Conservation (phyloP, 2,888 invertebrate species). For the Lasiommata megera region DNA sequence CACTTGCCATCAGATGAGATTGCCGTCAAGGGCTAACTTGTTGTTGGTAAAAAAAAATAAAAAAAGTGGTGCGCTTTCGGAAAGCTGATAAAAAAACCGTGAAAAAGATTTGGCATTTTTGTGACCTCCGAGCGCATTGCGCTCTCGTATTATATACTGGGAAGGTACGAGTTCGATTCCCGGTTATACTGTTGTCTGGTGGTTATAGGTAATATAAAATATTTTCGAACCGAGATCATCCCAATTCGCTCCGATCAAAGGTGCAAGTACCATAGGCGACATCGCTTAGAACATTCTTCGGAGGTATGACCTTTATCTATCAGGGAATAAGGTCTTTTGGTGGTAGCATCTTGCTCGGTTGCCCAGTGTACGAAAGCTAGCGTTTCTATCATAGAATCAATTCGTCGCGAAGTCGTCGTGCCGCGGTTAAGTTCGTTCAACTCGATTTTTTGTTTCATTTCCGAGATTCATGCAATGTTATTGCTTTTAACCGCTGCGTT, state of each 20-base stretch:
- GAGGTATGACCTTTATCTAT: conserved; percentile 14
- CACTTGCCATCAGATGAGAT: too few species aligned
- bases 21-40: too few species aligned
- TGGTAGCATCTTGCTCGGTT: not conserved
- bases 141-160: too few species aligned
- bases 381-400: conserved; percentile 70
- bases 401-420: conserved; percentile 46
- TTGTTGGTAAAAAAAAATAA: too few species aligned
- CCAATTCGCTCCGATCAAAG: conserved; percentile 42
- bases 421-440: conserved; percentile 32
- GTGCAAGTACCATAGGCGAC: conserved; percentile 24
- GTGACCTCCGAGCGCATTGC: too few species aligned
- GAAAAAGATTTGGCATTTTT: too few species aligned
- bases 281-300: not conserved
- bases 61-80: too few species aligned
- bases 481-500: not conserved
- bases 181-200: too few species aligned
- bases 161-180: too few species aligned
- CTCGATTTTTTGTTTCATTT: conserved; percentile 36
- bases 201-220: conserved; percentile 32
- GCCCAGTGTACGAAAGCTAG: conserved; percentile 29
- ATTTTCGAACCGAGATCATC: conserved; percentile 40
- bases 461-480: conserved; percentile 21
- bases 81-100: too few species aligned
- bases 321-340: conserved; percentile 9